These are phyloP conservation scores for Gadus chalcogrammus DNA, from an alignment of 2,113 vertebrate genomes.

Conservation along the genomic window DNA sequence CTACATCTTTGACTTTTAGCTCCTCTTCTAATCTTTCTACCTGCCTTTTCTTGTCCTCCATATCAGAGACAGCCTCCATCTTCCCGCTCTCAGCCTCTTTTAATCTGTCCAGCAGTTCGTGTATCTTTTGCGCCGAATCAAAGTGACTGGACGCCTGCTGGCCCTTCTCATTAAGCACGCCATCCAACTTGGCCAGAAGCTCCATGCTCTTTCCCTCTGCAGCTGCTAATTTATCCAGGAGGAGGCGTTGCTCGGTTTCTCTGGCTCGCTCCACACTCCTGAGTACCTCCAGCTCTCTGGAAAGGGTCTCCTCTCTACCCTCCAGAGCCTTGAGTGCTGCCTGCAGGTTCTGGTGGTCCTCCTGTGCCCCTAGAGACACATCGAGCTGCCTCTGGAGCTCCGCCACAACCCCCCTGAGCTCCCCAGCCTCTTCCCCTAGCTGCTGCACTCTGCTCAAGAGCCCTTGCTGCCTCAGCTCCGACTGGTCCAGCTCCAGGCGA, in stretches of 20 bases:
- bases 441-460: conserved; percentile 75
- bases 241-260: conserved; percentile 50
- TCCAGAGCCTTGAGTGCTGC: conserved; percentile 43
- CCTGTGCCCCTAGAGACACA: conserved; percentile 71
- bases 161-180: conserved; percentile 64
- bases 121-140: conserved; percentile 75
- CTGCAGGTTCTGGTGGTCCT: conserved; percentile 69
- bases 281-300: conserved; percentile 64
- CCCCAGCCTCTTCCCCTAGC: conserved; percentile 81
- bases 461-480: conserved; percentile 82
- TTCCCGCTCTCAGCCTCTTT: conserved; percentile 75
- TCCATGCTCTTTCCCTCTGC: conserved; percentile 71
- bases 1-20: conserved; percentile 71
- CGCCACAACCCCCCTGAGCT: conserved; percentile 73
- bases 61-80: conserved; percentile 65
- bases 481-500: conserved; percentile 87
- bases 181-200: conserved; percentile 65
- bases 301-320: conserved; percentile 62
- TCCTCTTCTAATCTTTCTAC: conserved; percentile 73
- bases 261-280: conserved; percentile 50
- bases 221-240: conserved; percentile 63
- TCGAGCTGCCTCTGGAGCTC: conserved; percentile 83
- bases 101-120: conserved; percentile 74
- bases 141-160: conserved; percentile 65
- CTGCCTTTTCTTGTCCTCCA: conserved; percentile 58